Conservation (phyloP, 2,113 vertebrate species). For the Oryzias woworae region DNA sequence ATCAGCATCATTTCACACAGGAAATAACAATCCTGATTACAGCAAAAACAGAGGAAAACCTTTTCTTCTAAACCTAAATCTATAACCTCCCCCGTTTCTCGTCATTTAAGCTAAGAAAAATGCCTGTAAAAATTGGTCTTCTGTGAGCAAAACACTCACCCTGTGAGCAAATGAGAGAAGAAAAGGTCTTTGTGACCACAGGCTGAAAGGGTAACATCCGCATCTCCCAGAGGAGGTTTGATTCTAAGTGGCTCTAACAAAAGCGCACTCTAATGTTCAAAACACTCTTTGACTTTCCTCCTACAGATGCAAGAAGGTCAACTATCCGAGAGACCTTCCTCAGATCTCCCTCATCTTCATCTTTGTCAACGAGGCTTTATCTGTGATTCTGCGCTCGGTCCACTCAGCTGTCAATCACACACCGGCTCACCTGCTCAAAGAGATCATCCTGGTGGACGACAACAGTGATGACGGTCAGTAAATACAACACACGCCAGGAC, state of each 20-base stretch:
- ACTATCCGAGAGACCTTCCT: conserved; percentile 88
- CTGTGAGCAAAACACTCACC: conserved; percentile 14
- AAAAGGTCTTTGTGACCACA: conserved; percentile 3
- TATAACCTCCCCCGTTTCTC: conserved; percentile 14
- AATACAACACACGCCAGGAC: neutral
- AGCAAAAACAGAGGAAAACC: conserved; percentile 1
- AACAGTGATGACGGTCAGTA: conserved; percentile 92
- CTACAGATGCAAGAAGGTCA: conserved; percentile 88
- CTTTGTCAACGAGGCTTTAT: conserved; percentile 97
- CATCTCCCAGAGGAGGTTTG: conserved; percentile 7
- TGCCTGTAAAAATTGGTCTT: conserved; percentile 30
- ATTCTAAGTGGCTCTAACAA: conserved; percentile 8
- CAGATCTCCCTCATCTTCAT: conserved; percentile 98
- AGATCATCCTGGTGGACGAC: conserved; percentile 97
- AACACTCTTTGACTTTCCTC: neutral
- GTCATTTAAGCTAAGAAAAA: conserved; percentile 42
- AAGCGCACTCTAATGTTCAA: conserved; percentile 3
- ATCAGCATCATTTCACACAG: neutral
- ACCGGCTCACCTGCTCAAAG: conserved; percentile 90
- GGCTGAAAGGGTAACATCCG: conserved; percentile 12
- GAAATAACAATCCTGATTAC: conserved; percentile 16
- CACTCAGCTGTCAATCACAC: conserved; percentile 96
- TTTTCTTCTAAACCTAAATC: conserved; percentile 19
- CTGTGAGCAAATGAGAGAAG: conserved; percentile 2
- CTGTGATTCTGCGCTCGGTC: conserved; percentile 93